phyloP scores from a whole-genome alignment of 1,140 invertebrate species.

The Pogonomyrmex californicus region DNA sequence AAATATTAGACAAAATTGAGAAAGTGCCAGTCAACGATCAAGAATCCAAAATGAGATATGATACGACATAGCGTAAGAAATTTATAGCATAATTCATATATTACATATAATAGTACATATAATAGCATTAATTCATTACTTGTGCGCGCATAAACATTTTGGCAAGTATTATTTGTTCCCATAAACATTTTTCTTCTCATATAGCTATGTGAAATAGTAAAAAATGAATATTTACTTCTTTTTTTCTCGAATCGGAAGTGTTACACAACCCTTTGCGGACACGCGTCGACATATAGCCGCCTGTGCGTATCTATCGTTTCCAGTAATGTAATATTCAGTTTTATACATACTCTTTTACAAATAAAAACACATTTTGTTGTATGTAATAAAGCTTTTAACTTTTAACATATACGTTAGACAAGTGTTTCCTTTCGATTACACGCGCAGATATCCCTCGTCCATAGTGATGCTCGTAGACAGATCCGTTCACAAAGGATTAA shows the following conservation, averaged over 20 bases:
- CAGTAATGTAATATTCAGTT: no score
- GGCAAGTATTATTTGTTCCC: neutral
- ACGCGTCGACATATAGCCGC: no score
- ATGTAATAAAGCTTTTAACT: no score
- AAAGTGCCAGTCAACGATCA: slow-evolving; percentile 47
- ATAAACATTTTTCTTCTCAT: neutral
- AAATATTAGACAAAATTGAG: slow-evolving; percentile 33
- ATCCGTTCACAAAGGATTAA: neutral
- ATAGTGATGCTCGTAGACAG: no score
- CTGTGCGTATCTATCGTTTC: no score
- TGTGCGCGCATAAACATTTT: neutral
- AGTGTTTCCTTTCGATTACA: no score
- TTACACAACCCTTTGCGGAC: no score
- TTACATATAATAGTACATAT: neutral
- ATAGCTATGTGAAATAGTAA: neutral
- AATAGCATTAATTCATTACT: neutral
- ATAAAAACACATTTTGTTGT: no score
- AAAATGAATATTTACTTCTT: neutral
- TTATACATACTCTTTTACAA: no score
- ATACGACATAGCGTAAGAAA: neutral
- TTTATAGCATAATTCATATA: neutral
- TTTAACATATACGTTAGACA: no score
- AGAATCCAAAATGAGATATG: neutral
- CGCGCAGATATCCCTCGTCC: no score
- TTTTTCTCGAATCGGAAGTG: no score